phyloP scores from a whole-genome alignment of 2,888 invertebrate species.

The Lycophotia porphyrea region DNA sequence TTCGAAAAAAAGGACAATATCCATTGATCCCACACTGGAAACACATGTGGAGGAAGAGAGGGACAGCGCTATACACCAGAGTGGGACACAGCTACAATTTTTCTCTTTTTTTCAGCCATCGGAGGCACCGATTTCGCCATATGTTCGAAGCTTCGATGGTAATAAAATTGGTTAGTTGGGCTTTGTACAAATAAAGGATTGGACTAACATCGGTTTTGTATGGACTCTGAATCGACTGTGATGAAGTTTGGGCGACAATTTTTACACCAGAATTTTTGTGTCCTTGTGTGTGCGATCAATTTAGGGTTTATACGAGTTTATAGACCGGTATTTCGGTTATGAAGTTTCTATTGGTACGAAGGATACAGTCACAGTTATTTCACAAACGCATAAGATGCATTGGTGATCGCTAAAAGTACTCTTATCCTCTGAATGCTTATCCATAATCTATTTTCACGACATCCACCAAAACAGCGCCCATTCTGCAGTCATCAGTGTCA shows the following conservation, averaged over 20 bases:
- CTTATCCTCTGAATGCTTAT: background rate
- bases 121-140: slow-evolving; percentile 84
- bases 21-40: slow-evolving; percentile 83
- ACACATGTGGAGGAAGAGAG: slow-evolving; percentile 80
- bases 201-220: slow-evolving; percentile 37
- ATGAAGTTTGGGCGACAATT: slow-evolving; percentile 34
- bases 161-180: slow-evolving; percentile 73
- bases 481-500: slow-evolving; percentile 11
- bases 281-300: background rate
- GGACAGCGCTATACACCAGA: slow-evolving; percentile 71
- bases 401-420: background rate
- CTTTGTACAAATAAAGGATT: slow-evolving; percentile 60
- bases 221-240: slow-evolving; percentile 31
- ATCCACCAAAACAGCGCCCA: background rate
- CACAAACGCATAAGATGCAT: background rate
- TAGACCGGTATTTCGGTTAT: background rate
- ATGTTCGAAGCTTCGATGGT: slow-evolving; percentile 76
- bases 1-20: slow-evolving; percentile 78
- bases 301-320: background rate
- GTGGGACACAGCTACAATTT: slow-evolving; percentile 64
- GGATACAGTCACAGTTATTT: background rate
- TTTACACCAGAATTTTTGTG: slow-evolving; percentile 33
- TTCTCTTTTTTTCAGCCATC: slow-evolving; percentile 73
- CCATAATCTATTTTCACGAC: background rate
- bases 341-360: background rate